Evolutionary conservation across 2,797 vertebrate species (phyloP).

Genomic region (Microhierax caerulescens): DNA sequence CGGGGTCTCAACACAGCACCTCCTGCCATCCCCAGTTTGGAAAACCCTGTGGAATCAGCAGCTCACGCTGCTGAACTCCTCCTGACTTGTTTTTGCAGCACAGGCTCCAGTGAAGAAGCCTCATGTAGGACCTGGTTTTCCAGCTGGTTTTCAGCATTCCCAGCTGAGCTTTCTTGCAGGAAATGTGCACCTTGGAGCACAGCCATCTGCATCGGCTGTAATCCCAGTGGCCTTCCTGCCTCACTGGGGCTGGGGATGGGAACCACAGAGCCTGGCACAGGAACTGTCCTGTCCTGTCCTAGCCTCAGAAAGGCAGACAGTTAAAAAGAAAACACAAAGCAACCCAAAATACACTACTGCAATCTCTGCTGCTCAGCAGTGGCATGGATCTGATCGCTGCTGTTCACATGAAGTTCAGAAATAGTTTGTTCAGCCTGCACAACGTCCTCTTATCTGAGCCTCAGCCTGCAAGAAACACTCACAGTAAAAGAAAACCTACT

Average conservation of each 20-base stretch:
- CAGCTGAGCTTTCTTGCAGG: conserved; percentile 50
- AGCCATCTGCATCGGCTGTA: not conserved
- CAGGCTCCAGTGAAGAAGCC: not conserved
- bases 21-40: not conserved
- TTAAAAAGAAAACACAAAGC: not conserved
- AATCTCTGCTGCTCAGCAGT: not conserved
- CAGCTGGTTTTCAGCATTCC: conserved; percentile 35
- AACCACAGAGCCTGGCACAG: not conserved
- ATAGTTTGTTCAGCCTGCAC: not conserved
- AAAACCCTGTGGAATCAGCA: not conserved
- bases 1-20: not conserved
- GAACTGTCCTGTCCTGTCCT: not conserved
- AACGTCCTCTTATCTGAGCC: not conserved
- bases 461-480: not conserved
- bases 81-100: not conserved
- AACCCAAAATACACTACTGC: not conserved
- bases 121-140: conserved; percentile 27
- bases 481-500: not conserved
- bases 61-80: not conserved
- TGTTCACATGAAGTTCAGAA: not conserved
- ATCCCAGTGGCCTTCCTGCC: conserved; percentile 13
- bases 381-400: not conserved
- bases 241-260: not conserved
- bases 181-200: conserved; percentile 53
- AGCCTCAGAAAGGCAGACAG: not conserved